A percentile compares a stretch with the other conserved stretches of the same genome.
These are phyloP conservation scores for Eupithecia insigniata DNA, from an alignment of 2,888 invertebrate genomes.

Conservation along the genomic window DNA sequence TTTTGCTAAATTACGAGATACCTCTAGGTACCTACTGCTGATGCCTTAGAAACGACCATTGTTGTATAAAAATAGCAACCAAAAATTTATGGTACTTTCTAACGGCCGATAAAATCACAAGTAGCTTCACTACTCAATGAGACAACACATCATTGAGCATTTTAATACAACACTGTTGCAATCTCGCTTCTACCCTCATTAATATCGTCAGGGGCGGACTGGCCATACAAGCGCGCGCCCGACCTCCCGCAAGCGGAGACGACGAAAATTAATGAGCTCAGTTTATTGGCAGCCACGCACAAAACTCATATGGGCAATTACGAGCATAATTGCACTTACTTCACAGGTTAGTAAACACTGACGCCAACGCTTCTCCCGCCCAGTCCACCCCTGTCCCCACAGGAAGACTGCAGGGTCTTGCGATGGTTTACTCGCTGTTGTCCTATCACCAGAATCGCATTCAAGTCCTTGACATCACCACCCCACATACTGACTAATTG, in stretches of 20 bases:
- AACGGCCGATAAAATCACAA: slow-evolving; percentile 68
- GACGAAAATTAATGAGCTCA: slow-evolving; percentile 85
- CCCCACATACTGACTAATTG: slow-evolving; percentile 48
- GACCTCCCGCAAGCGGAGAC: slow-evolving; percentile 83
- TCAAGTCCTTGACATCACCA: slow-evolving; percentile 59
- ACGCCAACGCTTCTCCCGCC: slow-evolving; percentile 81
- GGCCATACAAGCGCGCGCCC: slow-evolving; percentile 85
- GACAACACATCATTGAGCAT: slow-evolving; percentile 74
- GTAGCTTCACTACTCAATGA: slow-evolving; percentile 78
- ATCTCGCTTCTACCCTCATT: slow-evolving; percentile 84
- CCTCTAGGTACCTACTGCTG: slow-evolving; percentile 53
- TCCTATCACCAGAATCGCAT: slow-evolving; percentile 73
- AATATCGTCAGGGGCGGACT: slow-evolving; percentile 85
- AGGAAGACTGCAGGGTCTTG: slow-evolving; percentile 83
- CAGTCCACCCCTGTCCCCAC: slow-evolving; percentile 83
- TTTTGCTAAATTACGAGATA: slow-evolving; percentile 57
- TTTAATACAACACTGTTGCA: slow-evolving; percentile 80
- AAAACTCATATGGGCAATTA: slow-evolving; percentile 85
- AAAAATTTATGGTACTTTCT: slow-evolving; percentile 54
- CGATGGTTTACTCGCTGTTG: slow-evolving; percentile 73
- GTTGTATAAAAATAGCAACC: slow-evolving; percentile 29
- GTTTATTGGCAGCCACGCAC: slow-evolving; percentile 85
- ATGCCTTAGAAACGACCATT: slow-evolving; percentile 55
- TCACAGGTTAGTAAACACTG: slow-evolving; percentile 84
- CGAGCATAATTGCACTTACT: slow-evolving; percentile 84